Percentiles rank a stretch among this genome's conserved stretches.
phyloP scores from a whole-genome alignment of 2,113 vertebrate species.

The Caloenas nicobarica region DNA sequence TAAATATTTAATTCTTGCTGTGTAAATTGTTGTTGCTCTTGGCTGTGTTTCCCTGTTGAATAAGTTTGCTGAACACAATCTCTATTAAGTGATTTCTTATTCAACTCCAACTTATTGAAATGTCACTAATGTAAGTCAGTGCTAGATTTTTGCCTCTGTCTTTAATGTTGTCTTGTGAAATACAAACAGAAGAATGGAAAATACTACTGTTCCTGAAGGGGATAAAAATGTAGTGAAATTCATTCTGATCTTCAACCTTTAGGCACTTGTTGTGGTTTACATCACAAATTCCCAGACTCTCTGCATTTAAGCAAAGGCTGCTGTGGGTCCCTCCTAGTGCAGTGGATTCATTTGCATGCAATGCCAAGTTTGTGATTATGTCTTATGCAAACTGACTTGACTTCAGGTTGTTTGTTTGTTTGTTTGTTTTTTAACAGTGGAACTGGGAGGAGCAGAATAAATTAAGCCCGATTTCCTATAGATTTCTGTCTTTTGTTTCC shows the following conservation, averaged over 20 bases:
- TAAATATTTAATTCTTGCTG: slow-evolving; percentile 22
- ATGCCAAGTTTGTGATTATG: not conserved
- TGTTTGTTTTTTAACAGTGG: not conserved
- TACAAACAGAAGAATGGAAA: not conserved
- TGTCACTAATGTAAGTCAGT: not conserved
- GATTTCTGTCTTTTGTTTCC: not conserved
- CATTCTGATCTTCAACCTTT: not conserved
- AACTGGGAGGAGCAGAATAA: not conserved
- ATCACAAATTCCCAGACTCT: not conserved
- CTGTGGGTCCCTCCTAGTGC: not conserved
- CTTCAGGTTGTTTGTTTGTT: too few species aligned
- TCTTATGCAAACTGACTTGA: not conserved
- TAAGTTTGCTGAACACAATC: not conserved
- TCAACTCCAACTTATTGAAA: not conserved
- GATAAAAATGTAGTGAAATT: not conserved
- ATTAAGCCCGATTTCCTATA: not conserved
- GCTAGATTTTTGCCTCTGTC: not conserved
- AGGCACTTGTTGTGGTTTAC: not conserved
- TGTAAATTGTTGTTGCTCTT: not conserved
- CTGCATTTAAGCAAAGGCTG: not conserved
- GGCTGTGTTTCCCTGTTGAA: not conserved
- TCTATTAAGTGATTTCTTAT: not conserved
- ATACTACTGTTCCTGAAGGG: not conserved
- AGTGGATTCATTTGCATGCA: not conserved
- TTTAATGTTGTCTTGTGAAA: not conserved